Conservation (phyloP, 2,888 invertebrate species). For the Dryomyza anilis region DNA sequence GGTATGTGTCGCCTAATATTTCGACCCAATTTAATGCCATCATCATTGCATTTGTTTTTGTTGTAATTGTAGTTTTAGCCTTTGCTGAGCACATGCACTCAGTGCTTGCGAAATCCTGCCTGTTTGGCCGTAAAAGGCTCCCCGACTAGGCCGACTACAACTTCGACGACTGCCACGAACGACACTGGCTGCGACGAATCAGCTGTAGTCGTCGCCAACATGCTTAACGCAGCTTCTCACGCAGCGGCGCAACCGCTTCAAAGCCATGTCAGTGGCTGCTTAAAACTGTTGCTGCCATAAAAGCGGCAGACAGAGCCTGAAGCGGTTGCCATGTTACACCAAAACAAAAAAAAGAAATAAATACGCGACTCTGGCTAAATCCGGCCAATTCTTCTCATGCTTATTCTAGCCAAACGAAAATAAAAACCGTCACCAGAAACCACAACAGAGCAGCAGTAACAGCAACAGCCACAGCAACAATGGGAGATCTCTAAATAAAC, state of each 20-base stretch:
- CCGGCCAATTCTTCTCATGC: background rate
- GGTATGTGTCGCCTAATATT: too few relatives aligned
- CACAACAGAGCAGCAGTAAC: background rate
- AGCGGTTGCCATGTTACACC: too few relatives aligned
- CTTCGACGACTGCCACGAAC: background rate
- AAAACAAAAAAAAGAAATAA: background rate
- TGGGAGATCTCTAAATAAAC: constrained; percentile 23
- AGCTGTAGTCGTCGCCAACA: background rate
- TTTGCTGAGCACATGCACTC: too few relatives aligned
- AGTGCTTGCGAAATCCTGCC: too few relatives aligned
- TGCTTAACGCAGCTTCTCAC: background rate
- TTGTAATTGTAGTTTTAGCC: too few relatives aligned
- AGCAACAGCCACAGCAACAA: background rate
- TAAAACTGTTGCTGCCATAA: background rate
- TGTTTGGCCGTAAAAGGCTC: too few relatives aligned
- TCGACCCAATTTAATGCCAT: too few relatives aligned
- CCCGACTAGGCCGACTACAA: background rate
- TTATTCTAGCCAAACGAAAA: background rate
- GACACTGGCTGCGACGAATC: background rate
- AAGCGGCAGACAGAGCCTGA: too few relatives aligned
- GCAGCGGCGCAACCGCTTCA: background rate
- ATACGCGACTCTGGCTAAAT: background rate
- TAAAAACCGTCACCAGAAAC: background rate
- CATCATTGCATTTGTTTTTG: too few relatives aligned
- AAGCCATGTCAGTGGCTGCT: background rate